phyloP scores from a whole-genome alignment of 2,113 vertebrate species.

The Poecilia latipinna region DNA sequence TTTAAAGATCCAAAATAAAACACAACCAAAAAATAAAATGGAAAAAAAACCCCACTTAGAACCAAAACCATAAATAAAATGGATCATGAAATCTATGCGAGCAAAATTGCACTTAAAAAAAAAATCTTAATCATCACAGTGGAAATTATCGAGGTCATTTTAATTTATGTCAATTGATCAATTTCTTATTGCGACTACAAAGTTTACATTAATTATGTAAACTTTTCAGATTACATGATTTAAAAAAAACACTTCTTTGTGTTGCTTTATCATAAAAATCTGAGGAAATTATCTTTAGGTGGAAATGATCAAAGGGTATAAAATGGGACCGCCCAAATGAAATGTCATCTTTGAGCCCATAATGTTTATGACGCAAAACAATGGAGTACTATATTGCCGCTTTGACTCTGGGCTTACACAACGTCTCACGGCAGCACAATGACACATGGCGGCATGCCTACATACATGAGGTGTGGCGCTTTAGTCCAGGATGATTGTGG shows the following conservation, averaged over 20 bases:
- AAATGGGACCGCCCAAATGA: conserved; percentile 17
- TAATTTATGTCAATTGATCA: too few species aligned
- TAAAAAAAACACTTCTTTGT: not conserved
- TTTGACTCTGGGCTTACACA: conserved; percentile 38
- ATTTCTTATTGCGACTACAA: not conserved
- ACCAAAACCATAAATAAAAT: too few species aligned
- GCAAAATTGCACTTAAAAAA: too few species aligned
- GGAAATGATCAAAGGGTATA: not conserved
- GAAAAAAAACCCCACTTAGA: too few species aligned
- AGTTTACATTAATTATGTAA: not conserved
- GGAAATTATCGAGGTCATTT: too few species aligned
- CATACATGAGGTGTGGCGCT: conserved; percentile 54
- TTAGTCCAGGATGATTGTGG: conserved; percentile 41
- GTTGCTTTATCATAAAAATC: not conserved
- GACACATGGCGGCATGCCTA: conserved; percentile 36
- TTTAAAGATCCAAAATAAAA: too few species aligned
- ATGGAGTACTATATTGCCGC: conserved; percentile 7
- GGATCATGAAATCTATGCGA: too few species aligned
- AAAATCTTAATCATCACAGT: too few species aligned
- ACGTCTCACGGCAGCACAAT: conserved; percentile 32
- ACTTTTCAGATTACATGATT: not conserved
- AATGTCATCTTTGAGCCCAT: conserved; percentile 39
- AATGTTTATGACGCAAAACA: conserved; percentile 43
- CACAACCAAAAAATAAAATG: too few species aligned
- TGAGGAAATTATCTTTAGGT: not conserved